Percentiles rank a stretch among this genome's conserved stretches.
phyloP scores from a whole-genome alignment of 2,888 invertebrate species.

The Brachynemurus nebulosus region DNA sequence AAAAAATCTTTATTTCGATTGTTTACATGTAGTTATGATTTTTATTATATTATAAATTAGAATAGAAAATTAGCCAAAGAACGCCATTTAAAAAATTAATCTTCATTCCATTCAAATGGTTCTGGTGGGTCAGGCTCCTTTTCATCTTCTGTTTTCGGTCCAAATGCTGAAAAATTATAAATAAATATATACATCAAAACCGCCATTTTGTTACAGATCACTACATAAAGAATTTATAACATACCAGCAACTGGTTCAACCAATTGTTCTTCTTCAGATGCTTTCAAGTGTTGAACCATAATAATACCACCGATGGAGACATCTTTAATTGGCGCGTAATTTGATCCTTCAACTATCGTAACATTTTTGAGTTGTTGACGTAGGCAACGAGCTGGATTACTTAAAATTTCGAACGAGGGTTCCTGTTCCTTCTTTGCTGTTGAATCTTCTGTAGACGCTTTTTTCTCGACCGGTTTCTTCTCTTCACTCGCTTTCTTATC shows the following conservation, averaged over 20 bases:
- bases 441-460: conserved; percentile 32
- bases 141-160: conserved; percentile 84
- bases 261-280: conserved; percentile 66
- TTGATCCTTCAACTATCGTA: conserved; percentile 63
- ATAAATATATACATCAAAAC: neutral
- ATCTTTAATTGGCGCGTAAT: conserved; percentile 80
- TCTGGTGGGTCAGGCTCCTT: conserved; percentile 96
- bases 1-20: too few species aligned
- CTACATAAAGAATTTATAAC: neutral
- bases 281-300: conserved; percentile 77
- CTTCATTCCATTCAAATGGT: conserved; percentile 91
- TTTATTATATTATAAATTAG: too few species aligned
- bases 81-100: conserved; percentile 40
- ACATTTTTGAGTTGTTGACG: conserved; percentile 76
- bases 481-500: conserved; percentile 35
- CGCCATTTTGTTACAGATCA: neutral
- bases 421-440: conserved; percentile 74
- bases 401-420: conserved; percentile 77
- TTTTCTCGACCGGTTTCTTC: conserved; percentile 29
- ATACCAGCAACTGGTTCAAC: conserved; percentile 79
- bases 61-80: too few species aligned
- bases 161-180: conserved; percentile 45
- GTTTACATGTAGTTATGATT: too few species aligned
- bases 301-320: conserved; percentile 91
- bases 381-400: conserved; percentile 90